Base-by-base conservation (phyloP, 1,140 invertebrate genomes). In the Schmidtea mediterranea region DNA sequence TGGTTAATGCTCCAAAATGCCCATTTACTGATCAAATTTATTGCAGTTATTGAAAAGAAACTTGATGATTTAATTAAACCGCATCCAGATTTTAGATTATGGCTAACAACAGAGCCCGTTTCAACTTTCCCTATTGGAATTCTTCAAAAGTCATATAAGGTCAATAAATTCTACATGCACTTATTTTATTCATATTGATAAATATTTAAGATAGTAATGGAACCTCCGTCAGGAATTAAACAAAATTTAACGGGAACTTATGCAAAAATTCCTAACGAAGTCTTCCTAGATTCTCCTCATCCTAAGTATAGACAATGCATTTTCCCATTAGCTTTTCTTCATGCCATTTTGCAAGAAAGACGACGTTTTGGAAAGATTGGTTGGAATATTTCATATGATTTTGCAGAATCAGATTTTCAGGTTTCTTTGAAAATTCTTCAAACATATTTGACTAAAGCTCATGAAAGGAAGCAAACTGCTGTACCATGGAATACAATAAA, bases 401-500 rank as follows among this genome's bases (percentile, higher is more conserved):
- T 86, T 61, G 82, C 80, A 57, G 80, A 84, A 64, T 79, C 79
- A 0, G 82, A 89, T 67, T 86, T 84, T 59, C 74, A 75, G 49
- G 79, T 84, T 13, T 82, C 79, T 60, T 73, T 76, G 50, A 73
- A 76, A 58, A 83, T 86, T 50, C 67, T 92, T 8, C 83, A 62
- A 86, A 23, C 72, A 77, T 43, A 80, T 76, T 5, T 86, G 84
- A 63, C 65, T 84, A 12, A 76, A 0, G 26, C 26, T 23, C 43
- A 15, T 0, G 23, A 9, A 45, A 37, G 49, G 2, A 39, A 79
- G 77, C 87, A 84, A 64, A 54, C 59, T 24, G 76, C 77, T 54
- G 22, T 90, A 0, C 84, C 83, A 0, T 90, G 83, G 82, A 82
- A 89, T 59, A 83, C 90, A 66, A 66, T 92, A 45, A 69, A 82